Evolutionary conservation across 2,113 vertebrate species (phyloP).

Genomic region (Azemiops feae): DNA sequence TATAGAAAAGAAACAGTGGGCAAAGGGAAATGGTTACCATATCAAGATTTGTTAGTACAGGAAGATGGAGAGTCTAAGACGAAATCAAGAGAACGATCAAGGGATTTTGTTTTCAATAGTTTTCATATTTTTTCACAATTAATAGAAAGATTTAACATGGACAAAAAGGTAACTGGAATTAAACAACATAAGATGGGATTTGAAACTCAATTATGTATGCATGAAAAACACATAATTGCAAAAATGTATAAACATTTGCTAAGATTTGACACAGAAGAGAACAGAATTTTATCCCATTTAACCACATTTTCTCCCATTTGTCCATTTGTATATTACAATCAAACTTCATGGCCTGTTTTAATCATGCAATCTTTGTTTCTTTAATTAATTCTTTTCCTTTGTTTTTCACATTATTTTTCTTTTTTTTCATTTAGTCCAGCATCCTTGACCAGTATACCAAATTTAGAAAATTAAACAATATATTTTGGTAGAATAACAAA

Average conservation of each 20-base stretch:
- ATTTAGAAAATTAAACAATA: neutral
- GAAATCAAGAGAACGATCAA: neutral
- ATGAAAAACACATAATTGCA: neutral
- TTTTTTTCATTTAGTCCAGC: neutral
- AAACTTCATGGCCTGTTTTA: neutral
- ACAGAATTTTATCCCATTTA: neutral
- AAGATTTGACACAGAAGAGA: neutral
- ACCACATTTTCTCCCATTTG: neutral
- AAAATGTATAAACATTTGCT: neutral
- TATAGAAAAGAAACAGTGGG: neutral
- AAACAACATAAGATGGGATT: neutral
- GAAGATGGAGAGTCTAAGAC: neutral
- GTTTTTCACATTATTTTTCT: neutral
- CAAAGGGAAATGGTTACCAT: neutral
- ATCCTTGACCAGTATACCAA: neutral
- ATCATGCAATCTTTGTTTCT: neutral
- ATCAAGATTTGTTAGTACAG: neutral
- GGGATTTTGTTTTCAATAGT: neutral
- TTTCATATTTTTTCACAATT: neutral
- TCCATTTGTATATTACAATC: neutral
- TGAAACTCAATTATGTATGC: neutral
- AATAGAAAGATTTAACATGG: neutral
- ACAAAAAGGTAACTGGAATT: neutral
- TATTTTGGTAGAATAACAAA: neutral
- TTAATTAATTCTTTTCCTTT: neutral